A percentile compares a stretch with the other conserved stretches of the same genome.
These are phyloP conservation scores for Drosophila fungiperda DNA, from an alignment of 2,888 invertebrate genomes.

Conservation along the genomic window DNA sequence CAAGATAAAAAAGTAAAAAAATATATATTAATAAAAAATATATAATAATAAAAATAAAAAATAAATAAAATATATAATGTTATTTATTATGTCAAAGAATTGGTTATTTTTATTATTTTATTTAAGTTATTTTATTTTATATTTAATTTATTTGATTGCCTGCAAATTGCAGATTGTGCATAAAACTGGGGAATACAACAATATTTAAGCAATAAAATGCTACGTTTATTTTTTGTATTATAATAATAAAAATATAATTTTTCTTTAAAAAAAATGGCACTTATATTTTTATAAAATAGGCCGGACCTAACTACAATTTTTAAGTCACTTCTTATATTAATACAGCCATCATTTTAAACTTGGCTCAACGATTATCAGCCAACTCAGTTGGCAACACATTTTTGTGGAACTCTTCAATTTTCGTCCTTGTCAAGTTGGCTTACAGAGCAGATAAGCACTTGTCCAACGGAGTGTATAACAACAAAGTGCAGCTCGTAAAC, in stretches of 20 bases:
- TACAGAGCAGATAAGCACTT: conserved; percentile 14
- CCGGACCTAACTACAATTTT: not conserved
- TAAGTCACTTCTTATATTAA: not conserved
- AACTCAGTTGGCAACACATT: not conserved
- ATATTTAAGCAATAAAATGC: not conserved
- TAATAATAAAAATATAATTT: no score
- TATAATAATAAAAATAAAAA: no score
- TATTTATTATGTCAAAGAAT: no score
- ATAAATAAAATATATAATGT: not conserved
- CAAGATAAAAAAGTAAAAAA: not conserved
- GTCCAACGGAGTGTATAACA: conserved; percentile 51
- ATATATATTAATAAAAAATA: no score
- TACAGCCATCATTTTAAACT: not conserved
- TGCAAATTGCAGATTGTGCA: not conserved
- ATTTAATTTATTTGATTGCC: not conserved
- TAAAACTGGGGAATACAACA: not conserved
- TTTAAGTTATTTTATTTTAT: no score
- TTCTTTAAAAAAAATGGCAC: not conserved
- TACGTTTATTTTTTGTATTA: no score
- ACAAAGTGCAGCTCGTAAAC: conserved; percentile 75
- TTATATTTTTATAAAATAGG: not conserved
- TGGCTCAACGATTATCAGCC: not conserved
- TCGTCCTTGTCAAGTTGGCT: conserved; percentile 1
- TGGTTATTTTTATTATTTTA: no score
- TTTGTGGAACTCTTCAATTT: not conserved